Percentiles rank a stretch among this genome's conserved stretches.
Evolutionary conservation across 2,113 vertebrate species (phyloP).

Genomic region (Vireo altiloquus): DNA sequence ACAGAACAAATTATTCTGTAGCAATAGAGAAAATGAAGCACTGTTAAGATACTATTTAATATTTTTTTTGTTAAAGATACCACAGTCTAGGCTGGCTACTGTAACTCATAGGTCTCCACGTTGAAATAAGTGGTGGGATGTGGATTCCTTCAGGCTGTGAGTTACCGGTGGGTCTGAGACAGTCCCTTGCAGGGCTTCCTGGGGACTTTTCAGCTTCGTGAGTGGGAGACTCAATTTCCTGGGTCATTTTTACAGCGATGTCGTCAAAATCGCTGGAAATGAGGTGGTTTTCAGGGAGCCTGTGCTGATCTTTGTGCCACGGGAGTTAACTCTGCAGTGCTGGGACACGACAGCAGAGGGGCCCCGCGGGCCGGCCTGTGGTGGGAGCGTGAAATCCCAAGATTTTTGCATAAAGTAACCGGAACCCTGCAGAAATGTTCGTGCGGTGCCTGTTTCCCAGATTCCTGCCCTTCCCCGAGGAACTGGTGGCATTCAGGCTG

Average conservation of each 20-base stretch:
- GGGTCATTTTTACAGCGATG: neutral
- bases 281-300: accelerated
- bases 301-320: neutral
- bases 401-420: neutral
- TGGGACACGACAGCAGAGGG: constrained; percentile 19
- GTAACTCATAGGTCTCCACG: accelerated
- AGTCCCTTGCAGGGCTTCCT: neutral
- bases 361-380: neutral
- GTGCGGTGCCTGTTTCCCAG: accelerated
- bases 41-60: neutral
- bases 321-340: neutral
- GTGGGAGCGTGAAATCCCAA: neutral
- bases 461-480: neutral
- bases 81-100: neutral
- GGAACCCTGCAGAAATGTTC: neutral
- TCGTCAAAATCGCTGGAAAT: neutral
- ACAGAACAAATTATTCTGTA: neutral
- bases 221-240: neutral
- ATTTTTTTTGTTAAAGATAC: neutral
- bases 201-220: neutral
- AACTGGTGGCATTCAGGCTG: neutral
- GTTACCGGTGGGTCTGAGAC: accelerated
- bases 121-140: neutral
- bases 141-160: neutral
- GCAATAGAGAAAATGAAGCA: neutral